Evolutionary conservation across 2,113 vertebrate genomes (phyloP).

Genomic region (Macquaria ambigua): DNA sequence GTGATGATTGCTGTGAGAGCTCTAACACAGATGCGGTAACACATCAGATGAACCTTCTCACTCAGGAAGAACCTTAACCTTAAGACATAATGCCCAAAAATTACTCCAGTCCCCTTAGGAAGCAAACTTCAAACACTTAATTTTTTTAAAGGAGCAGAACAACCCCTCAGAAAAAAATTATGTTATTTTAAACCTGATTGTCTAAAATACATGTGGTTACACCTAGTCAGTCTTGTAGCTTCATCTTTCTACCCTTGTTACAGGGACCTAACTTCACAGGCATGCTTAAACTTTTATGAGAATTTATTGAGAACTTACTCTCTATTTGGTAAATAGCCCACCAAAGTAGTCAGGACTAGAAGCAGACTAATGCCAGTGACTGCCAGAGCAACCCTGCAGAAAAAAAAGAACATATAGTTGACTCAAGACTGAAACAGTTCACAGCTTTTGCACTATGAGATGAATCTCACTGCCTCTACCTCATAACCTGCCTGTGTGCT

Average conservation of each 20-base stretch:
- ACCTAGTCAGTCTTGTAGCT: neutral
- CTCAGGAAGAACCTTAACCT: constrained; percentile 92
- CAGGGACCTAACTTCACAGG: neutral
- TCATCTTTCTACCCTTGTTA: neutral
- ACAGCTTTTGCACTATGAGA: neutral
- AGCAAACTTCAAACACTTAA: neutral
- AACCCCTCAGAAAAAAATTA: neutral
- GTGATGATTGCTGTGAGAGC: constrained; percentile 94
- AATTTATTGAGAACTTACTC: constrained; percentile 43
- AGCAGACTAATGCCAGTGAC: constrained; percentile 91
- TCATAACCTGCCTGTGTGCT: neutral
- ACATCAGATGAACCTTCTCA: constrained; percentile 92
- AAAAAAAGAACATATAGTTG: constrained; percentile 11
- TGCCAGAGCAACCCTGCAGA: constrained; percentile 90
- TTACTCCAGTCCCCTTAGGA: neutral
- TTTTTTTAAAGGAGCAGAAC: neutral
- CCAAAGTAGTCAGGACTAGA: constrained; percentile 88
- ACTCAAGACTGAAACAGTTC: neutral
- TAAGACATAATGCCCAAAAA: constrained; percentile 39
- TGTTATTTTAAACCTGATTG: neutral
- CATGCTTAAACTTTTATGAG: neutral
- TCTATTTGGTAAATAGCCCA: constrained; percentile 90
- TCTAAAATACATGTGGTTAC: neutral
- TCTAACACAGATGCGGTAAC: constrained; percentile 92
- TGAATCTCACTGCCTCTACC: neutral